A percentile compares a stretch with the other conserved stretches of the same genome.
phyloP scores from a whole-genome alignment of 2,113 vertebrate genomes.

The Delphinus delphis region DNA sequence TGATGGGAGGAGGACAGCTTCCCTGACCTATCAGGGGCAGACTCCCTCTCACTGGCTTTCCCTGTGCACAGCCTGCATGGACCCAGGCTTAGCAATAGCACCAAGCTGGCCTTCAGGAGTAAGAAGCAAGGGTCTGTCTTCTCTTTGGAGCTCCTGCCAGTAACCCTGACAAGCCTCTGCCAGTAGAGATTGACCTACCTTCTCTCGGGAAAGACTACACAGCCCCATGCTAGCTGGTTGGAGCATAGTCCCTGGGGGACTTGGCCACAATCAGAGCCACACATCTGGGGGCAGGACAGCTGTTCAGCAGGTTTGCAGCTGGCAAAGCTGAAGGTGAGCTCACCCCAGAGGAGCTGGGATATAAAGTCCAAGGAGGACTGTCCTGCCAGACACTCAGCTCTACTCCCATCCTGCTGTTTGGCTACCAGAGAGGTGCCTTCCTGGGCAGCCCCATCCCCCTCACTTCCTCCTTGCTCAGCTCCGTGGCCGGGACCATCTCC shows the following conservation, averaged over 20 bases:
- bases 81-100: background rate
- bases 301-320: background rate
- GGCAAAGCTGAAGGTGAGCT: background rate
- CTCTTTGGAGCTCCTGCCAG: background rate
- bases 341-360: background rate
- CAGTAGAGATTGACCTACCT: background rate
- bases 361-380: background rate
- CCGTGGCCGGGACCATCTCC: background rate
- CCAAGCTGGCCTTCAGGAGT: background rate
- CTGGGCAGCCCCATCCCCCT: rapidly evolving
- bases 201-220: background rate
- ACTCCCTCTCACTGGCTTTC: background rate
- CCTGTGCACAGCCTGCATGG: background rate
- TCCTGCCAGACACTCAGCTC: background rate
- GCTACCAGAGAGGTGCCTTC: background rate
- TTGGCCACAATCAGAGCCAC: background rate
- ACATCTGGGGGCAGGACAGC: background rate
- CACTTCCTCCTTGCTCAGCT: background rate
- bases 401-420: rapidly evolving
- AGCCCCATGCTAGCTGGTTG: background rate
- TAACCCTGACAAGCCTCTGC: background rate
- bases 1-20: background rate
- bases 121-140: background rate
- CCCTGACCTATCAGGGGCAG: background rate
- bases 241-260: background rate